Conservation (phyloP, 2,797 vertebrate species). For the Eulemur albifrons region DNA sequence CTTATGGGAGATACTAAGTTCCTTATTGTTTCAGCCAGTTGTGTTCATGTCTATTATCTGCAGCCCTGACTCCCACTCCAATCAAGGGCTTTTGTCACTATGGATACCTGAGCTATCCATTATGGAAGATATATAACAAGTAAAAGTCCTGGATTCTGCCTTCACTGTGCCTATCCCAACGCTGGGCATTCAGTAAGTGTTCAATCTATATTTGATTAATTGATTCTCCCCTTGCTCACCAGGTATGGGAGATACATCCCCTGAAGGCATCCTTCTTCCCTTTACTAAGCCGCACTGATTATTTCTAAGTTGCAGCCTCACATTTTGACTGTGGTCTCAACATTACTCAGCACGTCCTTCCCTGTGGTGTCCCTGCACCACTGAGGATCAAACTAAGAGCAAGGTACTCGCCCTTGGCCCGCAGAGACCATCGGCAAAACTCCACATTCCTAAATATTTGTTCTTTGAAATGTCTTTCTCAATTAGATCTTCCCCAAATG, state of each 20-base stretch:
- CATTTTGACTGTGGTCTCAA: neutral
- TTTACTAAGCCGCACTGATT: neutral
- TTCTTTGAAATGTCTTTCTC: constrained; percentile 76
- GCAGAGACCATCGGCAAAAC: constrained; percentile 6
- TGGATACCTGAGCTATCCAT: neutral
- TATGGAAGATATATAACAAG: neutral
- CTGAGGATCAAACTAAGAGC: neutral
- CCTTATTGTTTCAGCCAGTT: neutral
- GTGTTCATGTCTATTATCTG: neutral
- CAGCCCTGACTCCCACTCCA: neutral
- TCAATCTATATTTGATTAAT: neutral
- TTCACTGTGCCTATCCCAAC: neutral
- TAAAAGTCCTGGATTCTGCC: neutral
- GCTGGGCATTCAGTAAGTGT: neutral
- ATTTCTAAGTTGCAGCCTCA: neutral
- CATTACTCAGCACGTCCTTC: neutral
- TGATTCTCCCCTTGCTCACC: neutral
- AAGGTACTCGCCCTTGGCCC: neutral
- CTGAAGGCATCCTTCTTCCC: neutral
- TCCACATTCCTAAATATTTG: constrained; percentile 65
- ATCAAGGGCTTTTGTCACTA: constrained; percentile 7
- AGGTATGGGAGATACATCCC: neutral
- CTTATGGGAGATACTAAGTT: neutral
- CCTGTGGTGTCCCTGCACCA: neutral
- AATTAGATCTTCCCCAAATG: constrained; percentile 74